These are phyloP conservation scores for Hapalemur alaotrensis DNA, from an alignment of 2,797 vertebrate genomes.

Conservation along the genomic window DNA sequence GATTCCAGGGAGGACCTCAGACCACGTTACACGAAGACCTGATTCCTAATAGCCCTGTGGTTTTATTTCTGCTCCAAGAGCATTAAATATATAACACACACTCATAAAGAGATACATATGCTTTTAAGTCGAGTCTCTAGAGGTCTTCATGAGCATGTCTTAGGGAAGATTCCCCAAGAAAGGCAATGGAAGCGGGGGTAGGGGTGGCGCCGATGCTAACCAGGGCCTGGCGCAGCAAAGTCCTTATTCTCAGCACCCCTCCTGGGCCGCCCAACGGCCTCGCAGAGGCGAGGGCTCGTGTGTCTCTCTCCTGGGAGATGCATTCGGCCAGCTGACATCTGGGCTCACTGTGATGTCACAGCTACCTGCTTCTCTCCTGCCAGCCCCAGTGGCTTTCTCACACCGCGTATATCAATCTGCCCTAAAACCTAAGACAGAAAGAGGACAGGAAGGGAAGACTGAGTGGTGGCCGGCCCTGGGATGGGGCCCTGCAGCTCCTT, in stretches of 20 bases:
- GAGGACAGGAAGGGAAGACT: not conserved
- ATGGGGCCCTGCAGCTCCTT: rapidly evolving
- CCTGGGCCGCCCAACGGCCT: not conserved
- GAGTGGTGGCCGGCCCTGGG: rapidly evolving
- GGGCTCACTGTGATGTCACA: not conserved
- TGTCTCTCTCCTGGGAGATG: not conserved
- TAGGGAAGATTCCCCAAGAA: not conserved
- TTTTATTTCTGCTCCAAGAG: not conserved
- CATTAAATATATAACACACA: not conserved
- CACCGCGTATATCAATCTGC: not conserved
- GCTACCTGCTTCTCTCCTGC: not conserved
- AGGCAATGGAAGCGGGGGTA: not conserved
- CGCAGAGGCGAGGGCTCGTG: rapidly evolving
- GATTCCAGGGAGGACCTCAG: not conserved
- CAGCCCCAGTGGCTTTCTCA: not conserved
- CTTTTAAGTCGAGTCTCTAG: not conserved
- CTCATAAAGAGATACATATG: not conserved
- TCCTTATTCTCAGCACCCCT: not conserved
- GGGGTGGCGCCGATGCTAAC: not conserved
- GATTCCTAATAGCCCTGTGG: not conserved
- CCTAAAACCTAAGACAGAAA: not conserved
- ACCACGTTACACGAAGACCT: not conserved
- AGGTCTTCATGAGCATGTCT: not conserved
- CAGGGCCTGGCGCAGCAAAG: not conserved
- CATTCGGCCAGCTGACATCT: not conserved